Evolutionary conservation across 2,888 invertebrate genomes (phyloP).

Genomic region (Dicyrtomina minuta): DNA sequence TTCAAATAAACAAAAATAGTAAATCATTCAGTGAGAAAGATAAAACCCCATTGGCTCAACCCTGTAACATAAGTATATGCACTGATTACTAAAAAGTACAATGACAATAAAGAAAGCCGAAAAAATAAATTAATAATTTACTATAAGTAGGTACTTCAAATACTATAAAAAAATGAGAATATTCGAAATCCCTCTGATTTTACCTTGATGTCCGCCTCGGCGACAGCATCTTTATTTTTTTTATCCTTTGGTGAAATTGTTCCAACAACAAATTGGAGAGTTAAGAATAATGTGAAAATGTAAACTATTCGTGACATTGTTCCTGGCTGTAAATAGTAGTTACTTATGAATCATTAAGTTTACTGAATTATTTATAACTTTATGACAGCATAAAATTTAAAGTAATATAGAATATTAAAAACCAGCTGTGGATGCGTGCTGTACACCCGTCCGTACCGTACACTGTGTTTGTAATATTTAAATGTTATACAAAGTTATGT

Average conservation of each 20-base stretch:
- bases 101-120: too few species aligned
- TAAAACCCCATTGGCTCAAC: not conserved
- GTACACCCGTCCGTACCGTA: too few species aligned
- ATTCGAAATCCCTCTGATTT: too few species aligned
- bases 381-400: not conserved
- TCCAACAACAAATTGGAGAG: slow-evolving; percentile 29
- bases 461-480: too few species aligned
- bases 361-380: not conserved
- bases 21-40: not conserved
- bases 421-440: too few species aligned
- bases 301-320: slow-evolving; percentile 11
- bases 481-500: too few species aligned
- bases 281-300: slow-evolving; percentile 12
- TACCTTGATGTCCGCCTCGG: slow-evolving; percentile 31
- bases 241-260: slow-evolving; percentile 51
- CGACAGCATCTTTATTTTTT: slow-evolving; percentile 37
- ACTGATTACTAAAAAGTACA: too few species aligned
- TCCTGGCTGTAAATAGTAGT: not conserved
- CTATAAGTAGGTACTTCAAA: too few species aligned
- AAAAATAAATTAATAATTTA: not conserved
- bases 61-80: too few species aligned
- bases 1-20: not conserved
- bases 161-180: too few species aligned
- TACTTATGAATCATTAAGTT: not conserved
- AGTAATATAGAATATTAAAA: not conserved